Base-by-base conservation (phyloP, 35 echinoderm and acorn worm genomes). In the Apostichopus japonicus region DNA sequence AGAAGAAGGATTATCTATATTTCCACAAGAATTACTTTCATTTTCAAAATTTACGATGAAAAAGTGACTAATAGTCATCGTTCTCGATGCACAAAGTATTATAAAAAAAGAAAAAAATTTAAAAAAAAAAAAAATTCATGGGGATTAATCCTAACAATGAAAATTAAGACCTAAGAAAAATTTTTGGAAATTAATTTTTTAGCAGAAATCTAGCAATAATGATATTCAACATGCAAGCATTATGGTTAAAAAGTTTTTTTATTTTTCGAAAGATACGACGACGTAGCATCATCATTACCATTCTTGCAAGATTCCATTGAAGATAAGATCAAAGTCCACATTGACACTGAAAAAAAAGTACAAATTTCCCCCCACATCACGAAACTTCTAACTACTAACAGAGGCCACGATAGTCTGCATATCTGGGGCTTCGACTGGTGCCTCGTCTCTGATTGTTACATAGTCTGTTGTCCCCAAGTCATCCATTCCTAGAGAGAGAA, bases 191-290 rank as follows among this genome's bases (percentile, higher is more conserved):
- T 13, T 1, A 61, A 19, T 75, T 75, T 22, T 75, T n/a, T 19
- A 75, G 71, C 71, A 75, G 71, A 75, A 75, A 75, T 19, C 71
- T 75, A 75, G 71, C 56, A 84, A 55, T 84, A 84, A 58, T 58
- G 56, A 84, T 84, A 84, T 84, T 58, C 81, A 84, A 84, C 81
- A 84, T 84, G 81, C 81, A 84, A 57, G 81, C 54, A 84, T 84
- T 58, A 57, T 84, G 54, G 23, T 84, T 84, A 84, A 56, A 75
- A 75, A 15, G 71, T 75, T 75, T 19, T 75, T 75, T 73, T 67
- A 11, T 67, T 19, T 75, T 75, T 19, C n/a, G 17, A 75, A 75
- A 75, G 15, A 75, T 21, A 21, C 15, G 71, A 75, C n/a, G 71
- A 19, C 4, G 22, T 67, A 67, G 33, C 33, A 44, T 44, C 33